Evolutionary conservation across 2,888 invertebrate genomes (phyloP).

Genomic region (Cremastinae sp.): DNA sequence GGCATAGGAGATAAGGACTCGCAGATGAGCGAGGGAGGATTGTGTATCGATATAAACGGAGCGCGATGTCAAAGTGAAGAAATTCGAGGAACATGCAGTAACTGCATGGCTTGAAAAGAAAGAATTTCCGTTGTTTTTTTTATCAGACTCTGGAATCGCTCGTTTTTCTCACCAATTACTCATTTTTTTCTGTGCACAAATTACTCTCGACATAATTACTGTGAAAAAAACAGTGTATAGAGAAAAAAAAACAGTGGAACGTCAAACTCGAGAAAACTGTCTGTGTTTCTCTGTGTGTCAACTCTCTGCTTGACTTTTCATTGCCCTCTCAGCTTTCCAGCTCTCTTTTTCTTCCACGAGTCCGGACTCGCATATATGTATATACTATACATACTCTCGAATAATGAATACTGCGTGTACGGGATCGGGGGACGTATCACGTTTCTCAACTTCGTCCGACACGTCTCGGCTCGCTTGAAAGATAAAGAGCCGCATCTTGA

Average conservation of each 20-base stretch:
- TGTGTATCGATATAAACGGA: constrained; percentile 3
- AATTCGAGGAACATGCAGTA: constrained; percentile 50
- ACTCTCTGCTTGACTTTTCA: constrained; percentile 51
- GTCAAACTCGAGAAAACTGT: constrained; percentile 33
- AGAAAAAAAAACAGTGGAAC: not conserved
- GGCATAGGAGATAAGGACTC: constrained; percentile 69
- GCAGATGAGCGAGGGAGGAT: constrained; percentile 35
- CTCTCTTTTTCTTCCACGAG: constrained; percentile 44
- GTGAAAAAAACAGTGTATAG: constrained; percentile 12
- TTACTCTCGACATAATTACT: constrained; percentile 16
- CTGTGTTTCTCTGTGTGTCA: constrained; percentile 41
- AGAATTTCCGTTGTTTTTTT: too few relatives aligned
- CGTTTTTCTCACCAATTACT: not conserved
- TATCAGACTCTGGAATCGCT: not conserved
- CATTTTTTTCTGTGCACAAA: constrained; percentile 34
- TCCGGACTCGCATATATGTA: constrained; percentile 23
- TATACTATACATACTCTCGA: not conserved
- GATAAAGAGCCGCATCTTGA: constrained; percentile 51
- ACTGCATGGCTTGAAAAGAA: too few relatives aligned
- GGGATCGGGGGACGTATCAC: constrained; percentile 52
- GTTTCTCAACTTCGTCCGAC: constrained; percentile 53
- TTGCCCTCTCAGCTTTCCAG: constrained; percentile 56
- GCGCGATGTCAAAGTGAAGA: constrained; percentile 43
- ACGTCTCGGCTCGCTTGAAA: constrained; percentile 40
- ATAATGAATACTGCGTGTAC: not conserved